Conservation (phyloP, 1,140 invertebrate genomes). For the Drosophila melanogaster region Release_6_plus_ISO1_MT NT_033779.5:14046001-14046500, state of each 20-base stretch:
- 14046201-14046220: neutral
- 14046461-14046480: slow-evolving; percentile 26
- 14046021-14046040: slow-evolving; percentile 83
- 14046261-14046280: slow-evolving; percentile 30
- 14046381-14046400: slow-evolving; percentile 29
- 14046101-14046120: slow-evolving; percentile 9
- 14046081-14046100: slow-evolving; percentile 72
- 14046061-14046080: slow-evolving; percentile 82
- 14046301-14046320: slow-evolving; percentile 48
- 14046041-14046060: slow-evolving; percentile 79
- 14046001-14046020: slow-evolving; percentile 83
- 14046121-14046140: slow-evolving; percentile 39
- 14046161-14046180: slow-evolving; percentile 51
- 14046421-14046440: slow-evolving; percentile 39
- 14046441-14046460: neutral
- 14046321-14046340: slow-evolving; percentile 61
- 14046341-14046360: slow-evolving; percentile 24
- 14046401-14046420: slow-evolving; percentile 20
- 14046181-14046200: slow-evolving; percentile 7
- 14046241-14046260: slow-evolving; percentile 9
- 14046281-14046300: slow-evolving; percentile 34
- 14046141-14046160: slow-evolving; percentile 71
- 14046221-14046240: neutral
- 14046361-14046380: slow-evolving; percentile 41
- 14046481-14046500: slow-evolving; percentile 19